These are phyloP conservation scores for Hylaeus volcanicus DNA, from an alignment of 1,140 invertebrate genomes.

Conservation along the genomic window DNA sequence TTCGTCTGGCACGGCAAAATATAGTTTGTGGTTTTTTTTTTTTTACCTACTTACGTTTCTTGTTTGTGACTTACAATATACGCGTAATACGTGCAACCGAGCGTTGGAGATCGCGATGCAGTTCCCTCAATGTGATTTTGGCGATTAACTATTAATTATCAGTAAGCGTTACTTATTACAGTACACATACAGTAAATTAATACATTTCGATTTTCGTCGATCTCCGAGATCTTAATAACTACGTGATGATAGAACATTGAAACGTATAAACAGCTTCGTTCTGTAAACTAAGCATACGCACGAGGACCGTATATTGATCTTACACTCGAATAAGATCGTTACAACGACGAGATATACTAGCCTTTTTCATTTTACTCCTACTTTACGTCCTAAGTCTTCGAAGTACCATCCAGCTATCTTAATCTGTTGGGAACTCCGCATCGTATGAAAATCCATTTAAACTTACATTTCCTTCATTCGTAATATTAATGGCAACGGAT, in stretches of 20 bases:
- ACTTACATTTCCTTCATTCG: too few species aligned
- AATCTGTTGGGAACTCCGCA: not conserved
- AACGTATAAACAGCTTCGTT: conserved; percentile 22
- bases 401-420: not conserved
- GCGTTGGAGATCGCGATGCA: not conserved
- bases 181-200: conserved; percentile 46
- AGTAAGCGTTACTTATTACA: conserved; percentile 55
- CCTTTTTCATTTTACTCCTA: not conserved
- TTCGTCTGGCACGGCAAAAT: conserved; percentile 73
- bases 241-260: conserved; percentile 28
- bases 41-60: conserved; percentile 13
- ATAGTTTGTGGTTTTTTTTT: conserved; percentile 46
- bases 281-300: not conserved
- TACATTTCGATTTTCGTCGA: conserved; percentile 34
- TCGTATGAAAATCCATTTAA: not conserved
- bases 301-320: not conserved
- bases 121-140: not conserved
- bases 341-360: not conserved
- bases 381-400: not conserved
- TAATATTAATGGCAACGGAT: not conserved
- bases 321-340: not conserved
- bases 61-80: not conserved
- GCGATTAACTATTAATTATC: conserved; percentile 52
- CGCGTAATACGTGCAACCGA: conserved; percentile 10
- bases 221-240: conserved; percentile 19